These are phyloP conservation scores for Acrocyrtus sp. DNA, from an alignment of 2,888 invertebrate species.

Conservation along the genomic window DNA sequence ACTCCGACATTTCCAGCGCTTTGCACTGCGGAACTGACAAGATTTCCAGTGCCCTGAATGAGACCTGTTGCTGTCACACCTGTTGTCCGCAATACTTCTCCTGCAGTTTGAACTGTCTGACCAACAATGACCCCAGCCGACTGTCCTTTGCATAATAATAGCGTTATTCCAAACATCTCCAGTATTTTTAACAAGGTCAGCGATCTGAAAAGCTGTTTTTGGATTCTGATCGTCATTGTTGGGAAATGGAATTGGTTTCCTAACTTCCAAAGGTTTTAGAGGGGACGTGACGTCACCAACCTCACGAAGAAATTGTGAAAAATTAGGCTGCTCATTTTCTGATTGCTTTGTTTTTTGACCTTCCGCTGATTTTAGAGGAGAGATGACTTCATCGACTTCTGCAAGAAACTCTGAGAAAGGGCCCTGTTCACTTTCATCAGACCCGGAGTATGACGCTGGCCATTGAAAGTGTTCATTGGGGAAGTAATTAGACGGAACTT, in stretches of 20 bases:
- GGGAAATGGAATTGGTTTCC: too few species aligned
- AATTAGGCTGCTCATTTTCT: too few species aligned
- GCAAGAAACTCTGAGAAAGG: background rate
- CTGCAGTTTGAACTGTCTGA: slow-evolving; percentile 18
- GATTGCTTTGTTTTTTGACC: too few species aligned
- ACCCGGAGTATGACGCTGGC: background rate
- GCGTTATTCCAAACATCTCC: slow-evolving; percentile 14
- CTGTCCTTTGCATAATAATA: slow-evolving; percentile 21
- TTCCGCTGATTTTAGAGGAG: too few species aligned
- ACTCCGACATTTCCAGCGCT: slow-evolving; percentile 21
- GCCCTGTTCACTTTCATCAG: background rate
- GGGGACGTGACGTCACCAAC: slow-evolving; percentile 14
- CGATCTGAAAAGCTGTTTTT: slow-evolving; percentile 17
- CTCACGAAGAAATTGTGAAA: slow-evolving; percentile 5
- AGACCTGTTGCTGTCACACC: slow-evolving; percentile 16
- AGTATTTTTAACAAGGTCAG: slow-evolving; percentile 4
- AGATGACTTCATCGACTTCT: too few species aligned
- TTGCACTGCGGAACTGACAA: slow-evolving; percentile 9
- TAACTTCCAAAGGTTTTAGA: slow-evolving; percentile 9
- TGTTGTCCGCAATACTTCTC: slow-evolving; percentile 10
- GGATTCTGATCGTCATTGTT: slow-evolving; percentile 19
- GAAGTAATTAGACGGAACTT: slow-evolving; percentile 14
- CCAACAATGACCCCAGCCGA: slow-evolving; percentile 13
- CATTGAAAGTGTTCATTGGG: slow-evolving; percentile 7
- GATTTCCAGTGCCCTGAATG: slow-evolving; percentile 17